A percentile compares a stretch with the other conserved stretches of the same genome.
phyloP scores from a whole-genome alignment of 2,888 invertebrate species.

The Plebejus argus region DNA sequence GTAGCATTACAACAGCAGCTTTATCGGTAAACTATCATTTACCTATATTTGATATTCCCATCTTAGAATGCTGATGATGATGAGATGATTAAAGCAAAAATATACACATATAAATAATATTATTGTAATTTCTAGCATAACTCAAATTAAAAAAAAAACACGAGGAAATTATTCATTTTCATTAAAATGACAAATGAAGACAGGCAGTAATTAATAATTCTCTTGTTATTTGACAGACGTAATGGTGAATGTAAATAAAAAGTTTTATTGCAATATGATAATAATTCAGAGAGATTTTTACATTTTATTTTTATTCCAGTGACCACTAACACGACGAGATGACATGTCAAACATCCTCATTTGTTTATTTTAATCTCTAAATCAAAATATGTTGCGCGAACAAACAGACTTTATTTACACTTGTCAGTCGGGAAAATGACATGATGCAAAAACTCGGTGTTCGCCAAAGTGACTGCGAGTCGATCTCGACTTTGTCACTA shows the following conservation, averaged over 20 bases:
- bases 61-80: no score
- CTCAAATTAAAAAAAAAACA: no score
- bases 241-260: neutral
- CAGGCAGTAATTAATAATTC: neutral
- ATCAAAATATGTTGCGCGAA: constrained; percentile 20
- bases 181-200: neutral
- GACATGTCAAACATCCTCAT: neutral
- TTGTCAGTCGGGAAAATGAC: constrained; percentile 25
- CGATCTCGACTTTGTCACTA: neutral
- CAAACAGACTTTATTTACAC: constrained; percentile 23
- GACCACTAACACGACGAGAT: neutral
- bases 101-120: neutral
- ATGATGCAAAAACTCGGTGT: constrained; percentile 8
- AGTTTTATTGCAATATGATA: neutral
- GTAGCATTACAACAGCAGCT: no score
- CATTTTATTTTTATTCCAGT: neutral
- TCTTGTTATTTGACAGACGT: neutral
- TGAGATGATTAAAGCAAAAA: neutral
- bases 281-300: neutral
- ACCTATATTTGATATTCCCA: no score
- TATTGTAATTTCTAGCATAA: no score
- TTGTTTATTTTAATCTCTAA: constrained; percentile 15
- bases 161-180: neutral
- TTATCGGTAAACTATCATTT: no score
- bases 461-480: neutral